phyloP scores from a whole-genome alignment of 1,140 invertebrate species.

The Wiebesia pumilae region DNA sequence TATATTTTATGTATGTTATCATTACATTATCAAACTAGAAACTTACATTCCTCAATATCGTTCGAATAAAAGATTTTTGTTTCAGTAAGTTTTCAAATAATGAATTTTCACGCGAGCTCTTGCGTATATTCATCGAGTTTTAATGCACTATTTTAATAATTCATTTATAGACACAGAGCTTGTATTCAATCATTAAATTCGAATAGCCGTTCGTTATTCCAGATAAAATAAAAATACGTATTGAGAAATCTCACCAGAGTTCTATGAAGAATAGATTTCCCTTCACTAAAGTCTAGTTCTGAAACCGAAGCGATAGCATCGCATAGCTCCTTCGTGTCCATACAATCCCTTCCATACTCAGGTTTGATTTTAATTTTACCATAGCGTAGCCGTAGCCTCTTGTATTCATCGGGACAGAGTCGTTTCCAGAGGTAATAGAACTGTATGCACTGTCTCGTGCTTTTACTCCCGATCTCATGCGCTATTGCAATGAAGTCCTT shows the following conservation, averaged over 20 bases:
- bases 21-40: too few species aligned
- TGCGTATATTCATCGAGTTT: too few species aligned
- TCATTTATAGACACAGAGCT: too few species aligned
- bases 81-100: too few species aligned
- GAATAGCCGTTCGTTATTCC: too few species aligned
- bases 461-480: slow-evolving; percentile 90
- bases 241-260: slow-evolving; percentile 64
- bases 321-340: slow-evolving; percentile 70
- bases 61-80: too few species aligned
- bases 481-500: slow-evolving; percentile 95
- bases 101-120: too few species aligned
- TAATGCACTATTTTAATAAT: too few species aligned
- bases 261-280: slow-evolving; percentile 73
- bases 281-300: slow-evolving; percentile 72
- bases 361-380: slow-evolving; percentile 69
- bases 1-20: too few species aligned
- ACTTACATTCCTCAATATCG: too few species aligned
- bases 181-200: too few species aligned
- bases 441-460: slow-evolving; percentile 94
- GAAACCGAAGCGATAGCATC: slow-evolving; percentile 72
- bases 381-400: slow-evolving; percentile 76
- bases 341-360: slow-evolving; percentile 65
- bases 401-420: slow-evolving; percentile 90
- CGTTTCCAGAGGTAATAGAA: slow-evolving; percentile 99
- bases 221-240: neutral